Conservation (phyloP, 2,113 vertebrate genomes). For the Prinia subflava region DNA sequence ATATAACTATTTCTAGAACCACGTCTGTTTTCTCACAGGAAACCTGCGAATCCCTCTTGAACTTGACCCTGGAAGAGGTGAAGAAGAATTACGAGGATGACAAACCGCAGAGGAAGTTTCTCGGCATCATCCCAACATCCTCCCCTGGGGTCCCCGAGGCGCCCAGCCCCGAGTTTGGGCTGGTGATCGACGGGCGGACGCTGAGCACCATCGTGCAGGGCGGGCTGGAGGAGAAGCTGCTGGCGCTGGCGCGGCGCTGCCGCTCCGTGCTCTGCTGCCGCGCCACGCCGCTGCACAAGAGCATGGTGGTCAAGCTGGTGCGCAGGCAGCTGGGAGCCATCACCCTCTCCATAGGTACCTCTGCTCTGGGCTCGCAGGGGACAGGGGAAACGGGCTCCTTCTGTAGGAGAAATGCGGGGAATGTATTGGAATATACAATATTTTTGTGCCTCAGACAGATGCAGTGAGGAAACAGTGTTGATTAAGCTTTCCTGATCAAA, state of each 20-base stretch:
- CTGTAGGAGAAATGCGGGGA: neutral
- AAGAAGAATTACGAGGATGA: slow-evolving; percentile 51
- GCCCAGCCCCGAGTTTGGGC: slow-evolving; percentile 61
- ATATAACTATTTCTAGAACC: neutral
- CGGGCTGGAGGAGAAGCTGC: slow-evolving; percentile 80
- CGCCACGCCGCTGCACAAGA: slow-evolving; percentile 88
- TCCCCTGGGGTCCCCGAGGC: neutral
- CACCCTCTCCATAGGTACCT: slow-evolving; percentile 86
- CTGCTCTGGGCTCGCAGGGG: neutral
- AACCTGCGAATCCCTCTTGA: slow-evolving; percentile 82
- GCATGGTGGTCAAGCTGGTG: slow-evolving; percentile 83
- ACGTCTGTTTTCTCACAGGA: slow-evolving; percentile 68
- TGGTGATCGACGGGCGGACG: slow-evolving; percentile 86
- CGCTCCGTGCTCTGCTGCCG: slow-evolving; percentile 88
- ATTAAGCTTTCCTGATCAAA: neutral
- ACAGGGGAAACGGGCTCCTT: neutral
- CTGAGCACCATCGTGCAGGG: slow-evolving; percentile 76
- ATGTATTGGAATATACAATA: accelerated
- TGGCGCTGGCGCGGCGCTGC: slow-evolving; percentile 78
- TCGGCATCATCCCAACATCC: slow-evolving; percentile 5
- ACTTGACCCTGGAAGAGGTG: slow-evolving; percentile 83
- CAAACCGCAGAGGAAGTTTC: slow-evolving; percentile 13
- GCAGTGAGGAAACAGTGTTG: neutral
- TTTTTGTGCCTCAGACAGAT: neutral
- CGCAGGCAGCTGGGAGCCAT: slow-evolving; percentile 80